Conservation (phyloP, 2,113 vertebrate species). For the Mesembrinibis cayennensis region DNA sequence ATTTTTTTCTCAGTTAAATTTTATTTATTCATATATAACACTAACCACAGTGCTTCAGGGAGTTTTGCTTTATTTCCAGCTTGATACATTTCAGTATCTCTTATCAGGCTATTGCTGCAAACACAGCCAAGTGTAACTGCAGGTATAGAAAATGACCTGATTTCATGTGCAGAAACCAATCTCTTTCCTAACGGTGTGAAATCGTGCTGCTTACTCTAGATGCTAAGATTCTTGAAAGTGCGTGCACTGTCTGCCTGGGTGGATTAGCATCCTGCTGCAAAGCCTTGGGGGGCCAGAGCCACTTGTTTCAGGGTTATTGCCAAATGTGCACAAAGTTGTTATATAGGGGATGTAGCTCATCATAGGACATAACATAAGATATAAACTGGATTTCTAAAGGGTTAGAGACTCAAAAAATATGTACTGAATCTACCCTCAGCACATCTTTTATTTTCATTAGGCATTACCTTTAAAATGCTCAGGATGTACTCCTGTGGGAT, state of each 20-base stretch:
- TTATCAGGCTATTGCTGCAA: not conserved
- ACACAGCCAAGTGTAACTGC: not conserved
- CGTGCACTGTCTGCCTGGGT: not conserved
- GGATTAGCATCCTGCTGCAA: not conserved
- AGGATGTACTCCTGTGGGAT: not conserved
- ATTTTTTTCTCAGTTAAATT: not conserved
- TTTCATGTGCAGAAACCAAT: not conserved
- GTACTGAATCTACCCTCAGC: not conserved
- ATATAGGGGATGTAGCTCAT: not conserved
- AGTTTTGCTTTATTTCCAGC: not conserved
- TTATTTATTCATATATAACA: not conserved
- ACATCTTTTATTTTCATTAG: not conserved
- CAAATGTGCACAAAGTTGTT: not conserved
- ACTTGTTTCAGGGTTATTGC: not conserved
- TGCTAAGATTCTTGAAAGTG: not conserved
- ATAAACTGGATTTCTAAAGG: not conserved
- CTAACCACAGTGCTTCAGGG: not conserved
- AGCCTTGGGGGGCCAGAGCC: accelerated
- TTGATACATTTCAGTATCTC: not conserved
- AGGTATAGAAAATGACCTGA: not conserved
- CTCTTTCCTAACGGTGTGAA: not conserved
- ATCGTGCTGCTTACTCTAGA: not conserved
- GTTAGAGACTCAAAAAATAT: not conserved
- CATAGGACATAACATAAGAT: not conserved
- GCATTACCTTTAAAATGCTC: not conserved